Evolutionary conservation across 2,797 vertebrate genomes (phyloP).

Genomic region (Cetoscarus ocellatus): DNA sequence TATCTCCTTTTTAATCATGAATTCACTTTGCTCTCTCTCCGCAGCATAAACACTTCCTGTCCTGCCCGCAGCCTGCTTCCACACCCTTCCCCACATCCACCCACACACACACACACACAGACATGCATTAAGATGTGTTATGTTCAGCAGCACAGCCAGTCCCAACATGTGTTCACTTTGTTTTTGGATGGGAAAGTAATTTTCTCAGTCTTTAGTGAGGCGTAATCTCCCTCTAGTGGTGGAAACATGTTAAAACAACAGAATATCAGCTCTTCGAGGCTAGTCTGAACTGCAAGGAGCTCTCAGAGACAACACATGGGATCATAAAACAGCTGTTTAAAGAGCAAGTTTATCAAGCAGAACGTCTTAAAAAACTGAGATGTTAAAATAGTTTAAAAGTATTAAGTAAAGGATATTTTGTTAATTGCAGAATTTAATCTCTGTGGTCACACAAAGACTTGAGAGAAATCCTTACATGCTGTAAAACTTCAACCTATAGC

Average conservation of each 20-base stretch:
- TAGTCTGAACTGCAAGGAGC: background rate
- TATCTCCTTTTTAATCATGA: slow-evolving; percentile 28
- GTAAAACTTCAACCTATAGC: too few relatives aligned
- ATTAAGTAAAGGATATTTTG: too few relatives aligned
- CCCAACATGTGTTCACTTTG: background rate
- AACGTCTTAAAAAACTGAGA: too few relatives aligned
- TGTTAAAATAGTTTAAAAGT: too few relatives aligned
- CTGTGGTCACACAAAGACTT: too few relatives aligned
- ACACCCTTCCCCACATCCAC: slow-evolving; percentile 16
- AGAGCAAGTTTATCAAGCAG: too few relatives aligned
- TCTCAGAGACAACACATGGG: background rate
- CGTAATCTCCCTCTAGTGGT: slow-evolving; percentile 66
- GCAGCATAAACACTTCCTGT: slow-evolving; percentile 64
- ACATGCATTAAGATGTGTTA: slow-evolving; percentile 19
- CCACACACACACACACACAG: slow-evolving; percentile 18
- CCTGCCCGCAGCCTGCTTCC: slow-evolving; percentile 45
- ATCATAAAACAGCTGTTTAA: background rate
- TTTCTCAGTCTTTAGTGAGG: slow-evolving; percentile 23
- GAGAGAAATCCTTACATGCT: too few relatives aligned
- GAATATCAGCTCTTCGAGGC: background rate
- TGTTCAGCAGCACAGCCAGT: slow-evolving; percentile 8
- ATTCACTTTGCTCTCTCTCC: slow-evolving; percentile 63
- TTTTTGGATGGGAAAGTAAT: background rate
- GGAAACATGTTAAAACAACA: slow-evolving; percentile 29
- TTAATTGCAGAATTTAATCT: too few relatives aligned